These are phyloP conservation scores for Sebastes elongatus DNA, from an alignment of 2,797 vertebrate species.

Conservation along the genomic window DNA sequence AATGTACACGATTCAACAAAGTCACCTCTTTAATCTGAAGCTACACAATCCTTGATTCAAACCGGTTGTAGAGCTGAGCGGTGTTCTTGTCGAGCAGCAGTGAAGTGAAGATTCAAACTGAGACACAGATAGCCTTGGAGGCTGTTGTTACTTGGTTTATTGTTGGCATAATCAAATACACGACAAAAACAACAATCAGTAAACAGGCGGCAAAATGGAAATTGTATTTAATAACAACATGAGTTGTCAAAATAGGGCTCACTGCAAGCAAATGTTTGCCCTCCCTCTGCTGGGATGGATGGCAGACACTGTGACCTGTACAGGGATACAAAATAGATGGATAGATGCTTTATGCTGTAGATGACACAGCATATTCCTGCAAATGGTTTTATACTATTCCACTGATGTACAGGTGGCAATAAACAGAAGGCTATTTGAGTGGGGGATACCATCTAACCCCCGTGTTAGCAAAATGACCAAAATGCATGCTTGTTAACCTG, in stretches of 20 bases:
- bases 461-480: too few relatives aligned
- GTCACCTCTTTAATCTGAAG: neutral
- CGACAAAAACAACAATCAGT: neutral
- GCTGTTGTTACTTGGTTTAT: neutral
- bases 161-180: conserved; percentile 9
- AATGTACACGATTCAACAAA: neutral
- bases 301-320: neutral
- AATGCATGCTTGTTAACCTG: too few relatives aligned
- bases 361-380: neutral
- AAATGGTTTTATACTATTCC: neutral
- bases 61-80: neutral
- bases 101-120: neutral
- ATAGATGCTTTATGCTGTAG: accelerated
- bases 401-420: neutral
- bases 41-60: neutral
- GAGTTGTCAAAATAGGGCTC: neutral
- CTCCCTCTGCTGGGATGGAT: neutral
- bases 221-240: neutral
- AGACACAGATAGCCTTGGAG: neutral
- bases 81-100: neutral
- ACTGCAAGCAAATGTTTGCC: neutral
- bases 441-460: too few relatives aligned
- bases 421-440: accelerated
- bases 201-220: neutral
- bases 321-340: neutral